Conservation (phyloP, 2,113 vertebrate species). For the Trichechus manatus region DNA sequence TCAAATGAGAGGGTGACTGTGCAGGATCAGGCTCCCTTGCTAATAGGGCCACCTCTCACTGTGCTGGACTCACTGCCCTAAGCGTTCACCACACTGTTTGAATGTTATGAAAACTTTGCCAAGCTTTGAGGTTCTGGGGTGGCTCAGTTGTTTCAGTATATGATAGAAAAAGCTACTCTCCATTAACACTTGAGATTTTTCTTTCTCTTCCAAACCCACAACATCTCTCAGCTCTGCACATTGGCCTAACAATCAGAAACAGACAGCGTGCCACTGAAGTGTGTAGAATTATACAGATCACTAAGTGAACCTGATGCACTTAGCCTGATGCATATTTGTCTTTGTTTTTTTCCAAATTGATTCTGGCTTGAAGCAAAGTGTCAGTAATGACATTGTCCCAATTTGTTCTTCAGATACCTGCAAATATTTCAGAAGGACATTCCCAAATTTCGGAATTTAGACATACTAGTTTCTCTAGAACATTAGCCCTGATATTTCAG, state of each 20-base stretch:
- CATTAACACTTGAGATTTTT: background rate
- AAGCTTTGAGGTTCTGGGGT: background rate
- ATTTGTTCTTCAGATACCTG: constrained; percentile 49
- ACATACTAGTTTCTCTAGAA: background rate
- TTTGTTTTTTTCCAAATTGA: background rate
- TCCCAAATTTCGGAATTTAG: constrained; percentile 33
- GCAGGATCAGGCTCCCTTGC: background rate
- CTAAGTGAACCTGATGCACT: background rate
- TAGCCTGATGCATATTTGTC: background rate
- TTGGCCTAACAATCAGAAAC: background rate
- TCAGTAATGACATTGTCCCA: constrained; percentile 25
- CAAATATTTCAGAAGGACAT: constrained; percentile 52
- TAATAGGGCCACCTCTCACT: background rate
- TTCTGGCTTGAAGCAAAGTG: constrained; percentile 43
- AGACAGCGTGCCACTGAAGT: background rate
- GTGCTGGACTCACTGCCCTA: background rate
- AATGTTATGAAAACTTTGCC: background rate
- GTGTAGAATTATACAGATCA: background rate
- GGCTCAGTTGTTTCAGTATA: background rate
- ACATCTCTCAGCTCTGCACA: background rate
- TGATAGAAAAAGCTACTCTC: background rate
- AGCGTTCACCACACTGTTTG: background rate
- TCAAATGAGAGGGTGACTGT: background rate
- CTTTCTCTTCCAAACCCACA: background rate
- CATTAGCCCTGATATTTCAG: background rate